phyloP scores from a whole-genome alignment of 2,888 invertebrate species.

The Thecophora atra region DNA sequence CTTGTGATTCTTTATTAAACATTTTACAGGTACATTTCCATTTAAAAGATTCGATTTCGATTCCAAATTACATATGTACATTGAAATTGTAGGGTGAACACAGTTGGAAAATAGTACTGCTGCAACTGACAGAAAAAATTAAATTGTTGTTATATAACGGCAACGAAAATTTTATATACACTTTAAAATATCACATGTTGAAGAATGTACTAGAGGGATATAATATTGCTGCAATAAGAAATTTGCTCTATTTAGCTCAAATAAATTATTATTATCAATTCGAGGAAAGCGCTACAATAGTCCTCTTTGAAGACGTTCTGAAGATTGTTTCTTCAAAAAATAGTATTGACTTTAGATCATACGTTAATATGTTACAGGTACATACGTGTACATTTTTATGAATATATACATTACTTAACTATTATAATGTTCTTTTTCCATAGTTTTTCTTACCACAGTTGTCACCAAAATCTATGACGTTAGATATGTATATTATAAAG shows the following conservation, averaged over 20 bases:
- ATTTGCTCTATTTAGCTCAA: slow-evolving; percentile 51
- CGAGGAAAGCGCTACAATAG: slow-evolving; percentile 56
- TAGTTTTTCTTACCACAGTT: slow-evolving; percentile 57
- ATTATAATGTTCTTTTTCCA: slow-evolving; percentile 9
- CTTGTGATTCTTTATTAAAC: slow-evolving; percentile 51
- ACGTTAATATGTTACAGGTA: slow-evolving; percentile 58
- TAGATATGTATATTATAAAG: slow-evolving; percentile 54
- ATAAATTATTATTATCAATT: slow-evolving; percentile 54
- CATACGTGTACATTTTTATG: too few relatives aligned
- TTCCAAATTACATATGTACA: too few relatives aligned
- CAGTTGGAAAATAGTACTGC: slow-evolving; percentile 47
- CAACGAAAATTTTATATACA: slow-evolving; percentile 49
- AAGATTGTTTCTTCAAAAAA: slow-evolving; percentile 51
- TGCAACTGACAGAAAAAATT: slow-evolving; percentile 54
- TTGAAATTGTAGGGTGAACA: slow-evolving; percentile 37
- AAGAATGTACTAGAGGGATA: slow-evolving; percentile 47
- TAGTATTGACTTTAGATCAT: slow-evolving; percentile 50
- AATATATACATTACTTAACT: slow-evolving; percentile 12
- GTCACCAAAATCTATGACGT: slow-evolving; percentile 50
- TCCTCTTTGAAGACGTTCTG: slow-evolving; percentile 57
- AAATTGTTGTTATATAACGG: slow-evolving; percentile 52
- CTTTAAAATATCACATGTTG: slow-evolving; percentile 55
- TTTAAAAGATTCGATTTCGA: too few relatives aligned
- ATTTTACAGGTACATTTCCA: slow-evolving; percentile 41
- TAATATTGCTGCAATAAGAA: slow-evolving; percentile 52